These are phyloP conservation scores for Brachyhypopomus gauderio DNA, from an alignment of 2,113 vertebrate genomes.

Conservation along the genomic window DNA sequence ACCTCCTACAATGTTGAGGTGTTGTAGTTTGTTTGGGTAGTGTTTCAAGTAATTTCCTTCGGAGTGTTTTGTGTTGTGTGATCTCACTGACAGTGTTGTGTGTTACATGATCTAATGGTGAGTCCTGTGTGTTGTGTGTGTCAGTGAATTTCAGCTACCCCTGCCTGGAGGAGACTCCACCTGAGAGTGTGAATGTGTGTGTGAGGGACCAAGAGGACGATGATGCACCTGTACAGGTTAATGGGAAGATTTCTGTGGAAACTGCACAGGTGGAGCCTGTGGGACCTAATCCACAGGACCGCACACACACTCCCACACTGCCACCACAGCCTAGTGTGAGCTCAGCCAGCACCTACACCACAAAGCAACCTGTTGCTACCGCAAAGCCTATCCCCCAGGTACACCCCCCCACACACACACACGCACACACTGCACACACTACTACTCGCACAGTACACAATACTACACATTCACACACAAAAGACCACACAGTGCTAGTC, in stretches of 20 bases:
- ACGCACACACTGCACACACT: neutral
- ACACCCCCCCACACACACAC: conserved; percentile 18
- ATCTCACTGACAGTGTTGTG: neutral
- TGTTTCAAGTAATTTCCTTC: neutral
- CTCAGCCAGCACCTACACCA: conserved; percentile 44
- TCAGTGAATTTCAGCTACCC: conserved; percentile 97
- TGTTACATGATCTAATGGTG: neutral
- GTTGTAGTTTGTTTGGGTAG: neutral
- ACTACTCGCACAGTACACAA: neutral
- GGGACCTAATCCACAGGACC: conserved; percentile 55
- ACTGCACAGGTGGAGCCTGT: conserved; percentile 47
- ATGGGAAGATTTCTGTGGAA: conserved; percentile 59
- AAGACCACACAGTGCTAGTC: too few species aligned
- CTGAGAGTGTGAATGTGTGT: conserved; percentile 70
- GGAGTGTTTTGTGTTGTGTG: neutral
- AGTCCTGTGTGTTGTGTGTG: conserved; percentile 7
- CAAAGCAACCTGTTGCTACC: conserved; percentile 67
- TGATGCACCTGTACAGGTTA: conserved; percentile 60
- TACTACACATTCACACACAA: too few species aligned
- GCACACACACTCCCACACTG: conserved; percentile 30
- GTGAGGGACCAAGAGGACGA: conserved; percentile 7
- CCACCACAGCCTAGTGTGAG: conserved; percentile 55
- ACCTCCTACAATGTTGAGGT: too few species aligned
- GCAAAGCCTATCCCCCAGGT: conserved; percentile 86
- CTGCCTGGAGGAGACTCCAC: conserved; percentile 82